phyloP scores from a whole-genome alignment of 2,113 vertebrate species.

The Hippocampus mohnikei region DNA sequence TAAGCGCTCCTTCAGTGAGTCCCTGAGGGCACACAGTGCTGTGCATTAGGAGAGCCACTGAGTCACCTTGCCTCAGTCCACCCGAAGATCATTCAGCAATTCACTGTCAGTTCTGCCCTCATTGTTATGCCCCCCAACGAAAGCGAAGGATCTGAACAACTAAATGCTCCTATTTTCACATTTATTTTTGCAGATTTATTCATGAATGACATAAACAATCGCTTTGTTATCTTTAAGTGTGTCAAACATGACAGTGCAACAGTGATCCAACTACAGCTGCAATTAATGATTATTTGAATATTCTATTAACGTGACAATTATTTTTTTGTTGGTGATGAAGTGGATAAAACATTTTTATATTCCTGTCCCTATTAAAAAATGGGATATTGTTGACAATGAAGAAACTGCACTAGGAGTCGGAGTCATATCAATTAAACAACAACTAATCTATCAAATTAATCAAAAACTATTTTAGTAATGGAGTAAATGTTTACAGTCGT shows the following conservation, averaged over 20 bases:
- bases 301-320: too few relatives aligned
- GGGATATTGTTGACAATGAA: too few relatives aligned
- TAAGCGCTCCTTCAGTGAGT: conserved; percentile 54
- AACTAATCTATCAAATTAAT: too few relatives aligned
- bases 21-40: conserved; percentile 45
- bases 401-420: too few relatives aligned
- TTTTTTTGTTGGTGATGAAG: too few relatives aligned
- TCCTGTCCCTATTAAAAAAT: too few relatives aligned
- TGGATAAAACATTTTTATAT: too few relatives aligned
- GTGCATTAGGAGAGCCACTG: conserved; percentile 54
- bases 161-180: conserved; percentile 16
- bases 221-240: background rate
- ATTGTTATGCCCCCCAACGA: conserved; percentile 29
- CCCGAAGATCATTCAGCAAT: conserved; percentile 50
- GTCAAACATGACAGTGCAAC: background rate
- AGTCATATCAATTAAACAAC: too few relatives aligned
- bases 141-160: conserved; percentile 47
- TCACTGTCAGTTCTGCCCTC: conserved; percentile 45
- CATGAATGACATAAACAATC: background rate
- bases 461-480: too few relatives aligned
- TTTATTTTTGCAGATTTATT: conserved; percentile 6
- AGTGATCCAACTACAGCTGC: background rate
- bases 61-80: conserved; percentile 65
- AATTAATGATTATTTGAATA: too few relatives aligned
- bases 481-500: too few relatives aligned